Evolutionary conservation across 2,113 vertebrate species (phyloP).

Genomic region (Glaucomys volans): DNA sequence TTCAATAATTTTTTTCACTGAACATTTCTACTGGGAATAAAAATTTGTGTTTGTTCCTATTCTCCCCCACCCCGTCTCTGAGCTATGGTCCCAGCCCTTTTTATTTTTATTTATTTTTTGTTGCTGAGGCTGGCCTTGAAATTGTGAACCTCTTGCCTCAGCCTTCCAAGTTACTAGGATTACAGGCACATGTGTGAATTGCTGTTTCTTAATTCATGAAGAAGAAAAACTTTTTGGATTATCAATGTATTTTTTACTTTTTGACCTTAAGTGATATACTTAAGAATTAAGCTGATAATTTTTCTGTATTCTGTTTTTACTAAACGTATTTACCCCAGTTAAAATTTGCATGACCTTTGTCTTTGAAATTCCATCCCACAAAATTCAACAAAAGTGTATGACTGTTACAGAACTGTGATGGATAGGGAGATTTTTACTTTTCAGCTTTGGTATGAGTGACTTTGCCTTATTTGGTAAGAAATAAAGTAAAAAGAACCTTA

Average conservation of each 20-base stretch:
- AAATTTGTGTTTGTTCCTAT: neutral
- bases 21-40: neutral
- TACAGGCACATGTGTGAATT: neutral
- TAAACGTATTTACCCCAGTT: neutral
- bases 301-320: neutral
- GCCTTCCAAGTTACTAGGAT: no score
- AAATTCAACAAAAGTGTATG: neutral
- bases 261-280: neutral
- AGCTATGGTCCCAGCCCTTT: no score
- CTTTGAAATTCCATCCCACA: neutral
- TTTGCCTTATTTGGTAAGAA: constrained; percentile 7
- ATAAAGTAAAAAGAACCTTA: neutral
- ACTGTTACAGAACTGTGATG: neutral
- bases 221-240: neutral
- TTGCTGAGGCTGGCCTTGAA: no score
- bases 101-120: no score
- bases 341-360: neutral
- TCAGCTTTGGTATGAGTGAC: neutral
- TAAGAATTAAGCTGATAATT: constrained; percentile 28
- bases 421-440: neutral
- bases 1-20: neutral
- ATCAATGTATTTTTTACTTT: neutral
- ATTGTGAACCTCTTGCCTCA: no score
- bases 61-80: no score
- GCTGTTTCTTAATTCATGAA: neutral